phyloP scores from a whole-genome alignment of 2,797 vertebrate genomes.

The Cossypha caffra region DNA sequence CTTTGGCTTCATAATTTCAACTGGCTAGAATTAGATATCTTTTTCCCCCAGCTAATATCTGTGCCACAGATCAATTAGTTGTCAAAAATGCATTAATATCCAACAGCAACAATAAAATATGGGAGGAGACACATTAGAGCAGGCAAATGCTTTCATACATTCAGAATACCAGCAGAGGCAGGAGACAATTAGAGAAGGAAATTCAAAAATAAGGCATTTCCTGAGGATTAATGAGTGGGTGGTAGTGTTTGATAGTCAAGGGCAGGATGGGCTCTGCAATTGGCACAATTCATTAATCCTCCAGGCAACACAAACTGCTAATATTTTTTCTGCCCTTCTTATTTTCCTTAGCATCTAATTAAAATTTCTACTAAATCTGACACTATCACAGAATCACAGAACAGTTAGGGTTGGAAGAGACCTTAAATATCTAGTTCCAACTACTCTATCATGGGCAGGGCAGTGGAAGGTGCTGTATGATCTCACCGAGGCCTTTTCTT shows the following conservation, averaged over 20 bases:
- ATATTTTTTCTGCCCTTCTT: not conserved
- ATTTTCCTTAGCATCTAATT: slow-evolving; percentile 3
- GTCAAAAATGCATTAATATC: not conserved
- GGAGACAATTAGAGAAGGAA: slow-evolving; percentile 57
- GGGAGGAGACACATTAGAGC: not conserved
- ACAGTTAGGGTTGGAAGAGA: not conserved
- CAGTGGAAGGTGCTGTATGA: not conserved
- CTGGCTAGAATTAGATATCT: not conserved
- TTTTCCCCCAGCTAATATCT: not conserved
- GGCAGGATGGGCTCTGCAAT: slow-evolving; percentile 34
- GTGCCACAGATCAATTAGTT: not conserved
- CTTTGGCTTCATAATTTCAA: not conserved
- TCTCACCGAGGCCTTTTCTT: not conserved
- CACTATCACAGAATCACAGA: not conserved
- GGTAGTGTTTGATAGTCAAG: slow-evolving; percentile 28
- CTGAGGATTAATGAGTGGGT: slow-evolving; percentile 49
- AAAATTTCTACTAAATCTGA: slow-evolving; percentile 7
- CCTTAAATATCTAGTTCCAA: not conserved
- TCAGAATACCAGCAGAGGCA: not conserved
- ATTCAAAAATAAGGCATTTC: slow-evolving; percentile 56
- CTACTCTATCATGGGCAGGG: not conserved
- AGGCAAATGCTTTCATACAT: slow-evolving; percentile 18
- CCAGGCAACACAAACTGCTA: slow-evolving; percentile 18
- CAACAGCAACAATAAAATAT: not conserved
- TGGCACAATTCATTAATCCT: slow-evolving; percentile 37